Base-by-base conservation (phyloP, 1,140 invertebrate genomes). In the Diachasma alloeum region DNA sequence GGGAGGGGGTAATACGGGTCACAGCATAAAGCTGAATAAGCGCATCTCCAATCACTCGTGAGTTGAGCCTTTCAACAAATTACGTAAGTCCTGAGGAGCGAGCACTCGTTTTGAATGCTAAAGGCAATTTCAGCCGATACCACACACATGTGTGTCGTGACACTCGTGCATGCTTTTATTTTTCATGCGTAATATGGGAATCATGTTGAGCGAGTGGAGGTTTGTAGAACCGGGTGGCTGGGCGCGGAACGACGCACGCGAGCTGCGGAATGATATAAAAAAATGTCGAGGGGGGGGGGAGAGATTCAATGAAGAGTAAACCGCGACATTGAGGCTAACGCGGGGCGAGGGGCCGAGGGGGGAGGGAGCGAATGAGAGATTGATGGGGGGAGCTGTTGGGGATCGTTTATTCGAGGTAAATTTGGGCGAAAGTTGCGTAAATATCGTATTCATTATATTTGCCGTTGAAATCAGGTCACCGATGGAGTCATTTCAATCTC, bases 1-100 rank as follows among this genome's bases (percentile, higher is more conserved):
- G 39, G 39, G 39, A 42, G 13, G 37, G 31, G 13, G 17, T 5
- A 86, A 87, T 87, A 85, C 82, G 80, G 86, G 86, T 87, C 86
- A 87, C 81, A 80, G 82, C 83, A 83, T 84, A n/a, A 19, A 79
- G 85, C 84, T 85, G 85, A 86, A 84, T 84, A 87, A 86, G 83
- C 84, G 81, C 48, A 44, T 77, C 79, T 78, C 80, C 80, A 79
- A 42, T 74, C 72, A 36, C 37, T 44, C 42, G 42, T 69, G 66
- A 63, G 75, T 79, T n/a, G 31, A 31, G 78, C 67, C 74, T 76
- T 81, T 80, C 76, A 83, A 78, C 79, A 82, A 85, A 86, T 85
- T 85, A 86, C 83, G 83, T 86, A 86, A 85, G 83, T 78, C 81
- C 78, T 81, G 48, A 56, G 71, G 82, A 86, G 84, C 81, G 81